These are phyloP conservation scores for Leptobrachium ailaonicum DNA, from an alignment of 2,113 vertebrate species.

Conservation along the genomic window DNA sequence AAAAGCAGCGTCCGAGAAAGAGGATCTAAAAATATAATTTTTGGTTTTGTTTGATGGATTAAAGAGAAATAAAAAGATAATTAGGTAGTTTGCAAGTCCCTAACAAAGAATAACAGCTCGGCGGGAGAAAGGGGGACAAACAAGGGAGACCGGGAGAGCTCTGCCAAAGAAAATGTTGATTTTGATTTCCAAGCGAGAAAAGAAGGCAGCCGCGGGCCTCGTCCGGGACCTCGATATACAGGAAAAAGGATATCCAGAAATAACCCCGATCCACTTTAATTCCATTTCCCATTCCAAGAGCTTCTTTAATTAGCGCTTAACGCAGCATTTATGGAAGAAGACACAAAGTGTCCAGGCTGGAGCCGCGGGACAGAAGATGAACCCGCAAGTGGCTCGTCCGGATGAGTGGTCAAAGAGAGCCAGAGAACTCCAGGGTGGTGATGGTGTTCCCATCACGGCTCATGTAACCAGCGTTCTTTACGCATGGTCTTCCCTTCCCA, in stretches of 20 bases:
- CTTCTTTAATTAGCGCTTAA: background rate
- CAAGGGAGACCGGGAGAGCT: background rate
- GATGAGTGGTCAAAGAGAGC: background rate
- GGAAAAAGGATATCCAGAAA: constrained; percentile 40
- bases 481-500: too few species aligned
- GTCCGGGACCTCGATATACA: background rate
- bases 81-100: background rate
- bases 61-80: background rate
- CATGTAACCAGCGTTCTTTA: too few species aligned
- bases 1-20: too few species aligned
- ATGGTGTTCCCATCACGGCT: too few species aligned
- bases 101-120: background rate
- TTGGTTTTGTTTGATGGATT: too few species aligned
- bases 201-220: background rate
- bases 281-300: constrained; percentile 8
- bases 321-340: too few species aligned
- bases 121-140: background rate
- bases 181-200: constrained; percentile 3
- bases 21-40: too few species aligned
- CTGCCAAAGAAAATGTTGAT: constrained; percentile 30
- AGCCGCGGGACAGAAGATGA: background rate
- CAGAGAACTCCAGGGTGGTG: background rate
- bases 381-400: background rate
- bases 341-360: background rate
- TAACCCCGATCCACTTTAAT: constrained; percentile 5